Conservation (phyloP, 2,113 vertebrate species). For the Bostrychus sinensis region DNA sequence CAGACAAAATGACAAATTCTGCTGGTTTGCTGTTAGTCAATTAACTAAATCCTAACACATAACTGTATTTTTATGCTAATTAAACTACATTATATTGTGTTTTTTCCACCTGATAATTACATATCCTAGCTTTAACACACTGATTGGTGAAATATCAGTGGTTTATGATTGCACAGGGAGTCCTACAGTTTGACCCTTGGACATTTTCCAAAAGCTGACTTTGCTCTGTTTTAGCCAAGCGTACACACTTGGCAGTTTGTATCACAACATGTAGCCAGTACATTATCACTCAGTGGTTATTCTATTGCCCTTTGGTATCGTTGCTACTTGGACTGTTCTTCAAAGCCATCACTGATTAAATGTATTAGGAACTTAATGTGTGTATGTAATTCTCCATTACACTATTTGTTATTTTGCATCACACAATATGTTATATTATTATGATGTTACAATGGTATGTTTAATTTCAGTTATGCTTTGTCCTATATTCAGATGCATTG, state of each 20-base stretch:
- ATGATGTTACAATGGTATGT: no score
- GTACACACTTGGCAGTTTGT: slow-evolving; percentile 34
- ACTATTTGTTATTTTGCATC: no score
- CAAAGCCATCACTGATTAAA: neutral
- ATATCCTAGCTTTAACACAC: neutral
- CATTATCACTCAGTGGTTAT: slow-evolving; percentile 51
- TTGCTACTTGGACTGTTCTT: neutral
- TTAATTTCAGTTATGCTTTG: no score
- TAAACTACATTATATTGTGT: neutral
- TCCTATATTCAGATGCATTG: no score
- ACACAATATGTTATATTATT: no score
- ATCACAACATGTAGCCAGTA: slow-evolving; percentile 28
- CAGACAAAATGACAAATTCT: neutral
- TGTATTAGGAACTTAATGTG: no score
- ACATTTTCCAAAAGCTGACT: slow-evolving; percentile 41
- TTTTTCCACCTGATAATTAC: neutral
- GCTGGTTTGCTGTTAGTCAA: neutral
- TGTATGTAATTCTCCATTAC: no score
- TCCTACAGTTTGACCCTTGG: slow-evolving; percentile 50
- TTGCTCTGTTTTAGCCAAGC: slow-evolving; percentile 31
- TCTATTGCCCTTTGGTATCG: slow-evolving; percentile 43
- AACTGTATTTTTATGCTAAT: neutral
- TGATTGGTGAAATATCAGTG: slow-evolving; percentile 6
- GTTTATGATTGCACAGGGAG: slow-evolving; percentile 15
- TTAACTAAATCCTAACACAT: neutral